A percentile compares a stretch with the other conserved stretches of the same genome.
These are phyloP conservation scores for Hoplostethus mediterraneus DNA, from an alignment of 2,797 vertebrate species.

Conservation along the genomic window DNA sequence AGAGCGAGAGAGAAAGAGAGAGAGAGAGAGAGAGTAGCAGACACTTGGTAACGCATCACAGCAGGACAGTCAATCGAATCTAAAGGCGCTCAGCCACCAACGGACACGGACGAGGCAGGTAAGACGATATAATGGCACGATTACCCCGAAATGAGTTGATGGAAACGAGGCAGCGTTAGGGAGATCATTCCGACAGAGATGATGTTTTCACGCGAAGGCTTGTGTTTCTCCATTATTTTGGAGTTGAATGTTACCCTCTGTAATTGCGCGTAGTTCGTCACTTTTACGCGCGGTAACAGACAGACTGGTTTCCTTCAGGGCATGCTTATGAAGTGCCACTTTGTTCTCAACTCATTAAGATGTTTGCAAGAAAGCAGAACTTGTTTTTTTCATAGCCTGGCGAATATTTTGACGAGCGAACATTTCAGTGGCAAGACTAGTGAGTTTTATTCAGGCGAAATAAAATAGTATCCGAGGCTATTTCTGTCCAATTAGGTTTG, in stretches of 20 bases:
- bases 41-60: conserved; percentile 78
- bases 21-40: conserved; percentile 49
- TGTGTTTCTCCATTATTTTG: background rate
- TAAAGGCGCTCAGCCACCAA: conserved; percentile 79
- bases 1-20: conserved; percentile 33
- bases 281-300: conserved; percentile 43
- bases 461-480: background rate
- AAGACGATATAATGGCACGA: conserved; percentile 63
- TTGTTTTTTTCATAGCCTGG: conserved; percentile 1
- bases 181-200: conserved; percentile 20
- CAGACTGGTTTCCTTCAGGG: background rate
- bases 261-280: conserved; percentile 44
- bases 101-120: conserved; percentile 85
- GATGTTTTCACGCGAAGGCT: background rate
- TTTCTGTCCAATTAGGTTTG: conserved; percentile 10
- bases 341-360: background rate
- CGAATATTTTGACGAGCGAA: background rate
- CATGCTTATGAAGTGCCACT: background rate
- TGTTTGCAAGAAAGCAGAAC: conserved; percentile 6
- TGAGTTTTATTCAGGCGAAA: background rate
- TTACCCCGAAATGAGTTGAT: conserved; percentile 27
- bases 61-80: conserved; percentile 79
- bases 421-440: background rate
- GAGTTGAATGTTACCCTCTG: background rate
- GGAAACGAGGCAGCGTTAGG: background rate